Evolutionary conservation across 2,888 invertebrate species (phyloP).

Genomic region (Xanthia icteritia): DNA sequence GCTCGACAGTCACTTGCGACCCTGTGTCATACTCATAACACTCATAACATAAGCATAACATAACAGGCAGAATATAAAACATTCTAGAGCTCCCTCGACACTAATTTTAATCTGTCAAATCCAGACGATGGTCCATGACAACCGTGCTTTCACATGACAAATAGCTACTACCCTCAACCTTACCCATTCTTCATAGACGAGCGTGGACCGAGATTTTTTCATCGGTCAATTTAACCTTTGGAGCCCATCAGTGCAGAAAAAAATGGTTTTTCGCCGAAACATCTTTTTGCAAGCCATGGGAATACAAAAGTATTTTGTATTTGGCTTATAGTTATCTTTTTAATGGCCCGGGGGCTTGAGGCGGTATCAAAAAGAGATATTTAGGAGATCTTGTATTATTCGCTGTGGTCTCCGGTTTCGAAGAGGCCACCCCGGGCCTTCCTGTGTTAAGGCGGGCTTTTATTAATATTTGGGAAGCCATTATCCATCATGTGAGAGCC

Average conservation of each 20-base stretch:
- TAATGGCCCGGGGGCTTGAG: conserved; percentile 44
- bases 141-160: conserved; percentile 37
- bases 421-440: conserved; percentile 49
- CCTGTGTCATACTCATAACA: no score
- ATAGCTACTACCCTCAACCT: conserved; percentile 27
- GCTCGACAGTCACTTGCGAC: background rate
- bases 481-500: conserved; percentile 8
- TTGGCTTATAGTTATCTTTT: conserved; percentile 56
- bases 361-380: conserved; percentile 61
- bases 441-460: conserved; percentile 30
- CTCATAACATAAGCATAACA: no score
- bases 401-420: conserved; percentile 41
- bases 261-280: conserved; percentile 53
- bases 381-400: conserved; percentile 42
- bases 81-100: conserved; percentile 7
- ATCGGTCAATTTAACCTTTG: conserved; percentile 55
- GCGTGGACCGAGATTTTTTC: conserved; percentile 36
- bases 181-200: conserved; percentile 20
- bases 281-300: conserved; percentile 38
- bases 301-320: conserved; percentile 57
- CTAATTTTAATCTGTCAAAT: conserved; percentile 32
- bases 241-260: conserved; percentile 45
- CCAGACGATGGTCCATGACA: conserved; percentile 20
- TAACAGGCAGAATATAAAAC: background rate
- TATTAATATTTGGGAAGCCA: conserved; percentile 41